These are phyloP conservation scores for Glaucomys volans DNA, from an alignment of 2,113 vertebrate species.

Conservation along the genomic window DNA sequence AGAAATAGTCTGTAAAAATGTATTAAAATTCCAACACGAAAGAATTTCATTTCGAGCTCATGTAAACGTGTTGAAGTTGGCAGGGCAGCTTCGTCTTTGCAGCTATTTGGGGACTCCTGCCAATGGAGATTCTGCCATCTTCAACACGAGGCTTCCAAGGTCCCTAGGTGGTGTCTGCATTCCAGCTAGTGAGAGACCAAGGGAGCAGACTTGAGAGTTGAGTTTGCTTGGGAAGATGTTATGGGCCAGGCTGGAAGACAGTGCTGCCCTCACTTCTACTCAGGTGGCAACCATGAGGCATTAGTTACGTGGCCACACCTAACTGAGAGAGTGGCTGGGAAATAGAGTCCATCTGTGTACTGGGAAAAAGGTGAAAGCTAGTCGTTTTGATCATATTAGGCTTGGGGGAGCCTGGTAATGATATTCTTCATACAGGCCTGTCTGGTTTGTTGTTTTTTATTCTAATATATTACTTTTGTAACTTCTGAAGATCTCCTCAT, in stretches of 20 bases:
- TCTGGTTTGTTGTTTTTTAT: background rate
- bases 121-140: background rate
- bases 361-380: background rate
- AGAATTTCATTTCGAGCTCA: background rate
- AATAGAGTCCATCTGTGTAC: background rate
- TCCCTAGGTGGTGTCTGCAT: background rate
- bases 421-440: background rate
- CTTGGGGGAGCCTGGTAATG: background rate
- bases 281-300: accelerated
- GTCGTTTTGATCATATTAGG: background rate
- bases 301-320: background rate
- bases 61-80: background rate
- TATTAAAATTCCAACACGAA: background rate
- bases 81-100: background rate
- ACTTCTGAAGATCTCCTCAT: background rate
- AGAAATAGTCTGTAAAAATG: background rate
- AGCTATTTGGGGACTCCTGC: background rate
- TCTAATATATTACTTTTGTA: background rate
- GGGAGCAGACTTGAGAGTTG: accelerated
- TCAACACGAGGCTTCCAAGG: background rate
- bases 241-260: background rate
- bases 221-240: background rate
- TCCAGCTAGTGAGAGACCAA: background rate
- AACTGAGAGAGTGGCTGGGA: background rate
- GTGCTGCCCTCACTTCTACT: background rate